Evolutionary conservation across 2,888 invertebrate species (phyloP).

Genomic region (Syrphus vitripennis): DNA sequence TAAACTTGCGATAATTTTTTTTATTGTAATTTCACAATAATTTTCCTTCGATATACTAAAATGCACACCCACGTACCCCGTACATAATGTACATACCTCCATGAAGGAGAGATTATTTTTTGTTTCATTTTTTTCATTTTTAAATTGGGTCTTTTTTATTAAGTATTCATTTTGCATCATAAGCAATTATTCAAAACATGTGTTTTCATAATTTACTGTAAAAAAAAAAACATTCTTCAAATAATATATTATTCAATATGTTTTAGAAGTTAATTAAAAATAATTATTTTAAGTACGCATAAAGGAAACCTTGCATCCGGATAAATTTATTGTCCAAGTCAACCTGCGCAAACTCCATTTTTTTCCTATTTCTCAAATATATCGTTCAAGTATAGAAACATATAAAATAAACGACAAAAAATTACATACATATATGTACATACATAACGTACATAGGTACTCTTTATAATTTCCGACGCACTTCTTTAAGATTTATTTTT

Average conservation of each 20-base stretch:
- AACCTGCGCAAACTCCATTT: slow-evolving; percentile 50
- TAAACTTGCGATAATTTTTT: neutral
- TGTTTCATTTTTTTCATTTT: neutral
- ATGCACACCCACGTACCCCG: neutral
- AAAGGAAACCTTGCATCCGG: slow-evolving; percentile 41
- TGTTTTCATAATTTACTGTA: neutral
- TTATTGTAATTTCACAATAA: slow-evolving; percentile 8
- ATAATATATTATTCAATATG: neutral
- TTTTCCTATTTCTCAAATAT: slow-evolving; percentile 15
- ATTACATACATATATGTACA: slow-evolving; percentile 6
- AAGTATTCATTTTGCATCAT: no score
- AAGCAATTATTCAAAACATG: neutral
- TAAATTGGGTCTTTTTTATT: no score
- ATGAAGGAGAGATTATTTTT: neutral
- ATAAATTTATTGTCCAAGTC: slow-evolving; percentile 54
- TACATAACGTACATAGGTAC: neutral
- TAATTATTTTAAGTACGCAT: neutral
- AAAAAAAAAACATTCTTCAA: neutral
- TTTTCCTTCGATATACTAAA: neutral
- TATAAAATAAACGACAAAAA: neutral
- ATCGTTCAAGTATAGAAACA: neutral
- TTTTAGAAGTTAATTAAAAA: neutral
- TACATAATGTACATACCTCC: neutral
- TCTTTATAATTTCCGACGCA: slow-evolving; percentile 27
- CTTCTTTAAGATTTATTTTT: slow-evolving; percentile 22